Evolutionary conservation across 2,888 invertebrate species (phyloP).

Genomic region (Diaphora mendica): DNA sequence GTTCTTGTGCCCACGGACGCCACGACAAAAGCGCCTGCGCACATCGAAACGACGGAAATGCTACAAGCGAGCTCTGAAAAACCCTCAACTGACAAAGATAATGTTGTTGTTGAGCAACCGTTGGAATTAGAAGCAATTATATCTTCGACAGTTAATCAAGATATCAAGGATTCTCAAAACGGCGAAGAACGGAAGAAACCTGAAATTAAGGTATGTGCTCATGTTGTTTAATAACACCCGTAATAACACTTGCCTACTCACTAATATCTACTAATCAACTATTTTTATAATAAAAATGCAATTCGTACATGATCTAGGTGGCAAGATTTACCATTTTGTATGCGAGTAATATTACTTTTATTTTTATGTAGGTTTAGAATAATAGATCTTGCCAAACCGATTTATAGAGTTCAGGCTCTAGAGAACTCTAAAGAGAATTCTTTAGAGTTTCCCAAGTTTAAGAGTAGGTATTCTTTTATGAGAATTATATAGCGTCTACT

Average conservation of each 20-base stretch:
- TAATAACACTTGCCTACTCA: too few species aligned
- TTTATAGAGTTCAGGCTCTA: neutral
- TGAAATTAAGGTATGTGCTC: conserved; percentile 54
- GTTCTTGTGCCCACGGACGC: neutral
- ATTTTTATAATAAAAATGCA: neutral
- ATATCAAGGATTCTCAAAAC: conserved; percentile 5
- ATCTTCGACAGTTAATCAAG: conserved; percentile 68
- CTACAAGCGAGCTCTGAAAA: conserved; percentile 17
- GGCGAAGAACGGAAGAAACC: conserved; percentile 23
- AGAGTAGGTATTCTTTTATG: too few species aligned
- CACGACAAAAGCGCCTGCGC: conserved; percentile 7
- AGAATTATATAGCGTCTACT: too few species aligned
- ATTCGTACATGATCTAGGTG: neutral
- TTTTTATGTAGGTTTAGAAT: neutral
- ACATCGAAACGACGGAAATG: conserved; percentile 17
- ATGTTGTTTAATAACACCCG: neutral
- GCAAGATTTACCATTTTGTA: neutral
- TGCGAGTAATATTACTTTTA: neutral
- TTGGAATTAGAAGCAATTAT: conserved; percentile 71
- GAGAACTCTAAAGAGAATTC: neutral
- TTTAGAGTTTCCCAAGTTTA: too few species aligned
- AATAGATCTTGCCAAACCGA: neutral
- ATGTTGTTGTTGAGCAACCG: conserved; percentile 61
- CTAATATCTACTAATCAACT: neutral
- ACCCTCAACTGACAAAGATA: conserved; percentile 31